Evolutionary conservation across 2,888 invertebrate genomes (phyloP).

Genomic region (Thyatira batis): DNA sequence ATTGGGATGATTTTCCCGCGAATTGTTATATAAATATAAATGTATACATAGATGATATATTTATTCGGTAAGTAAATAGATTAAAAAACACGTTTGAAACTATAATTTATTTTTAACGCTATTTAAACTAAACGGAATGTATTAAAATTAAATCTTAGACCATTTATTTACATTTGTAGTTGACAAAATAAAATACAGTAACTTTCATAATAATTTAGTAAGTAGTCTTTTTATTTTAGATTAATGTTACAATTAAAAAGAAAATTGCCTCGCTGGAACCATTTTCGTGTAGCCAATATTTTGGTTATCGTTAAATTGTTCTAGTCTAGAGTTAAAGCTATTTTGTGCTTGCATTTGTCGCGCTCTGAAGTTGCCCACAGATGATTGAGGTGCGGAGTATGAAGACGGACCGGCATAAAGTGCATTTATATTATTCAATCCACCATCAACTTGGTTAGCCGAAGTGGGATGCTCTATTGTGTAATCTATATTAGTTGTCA

Average conservation of each 20-base stretch:
- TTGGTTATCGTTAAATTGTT: slow-evolving; percentile 56
- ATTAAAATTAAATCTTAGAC: not conserved
- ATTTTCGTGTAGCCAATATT: slow-evolving; percentile 56
- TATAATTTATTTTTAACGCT: slow-evolving; percentile 3
- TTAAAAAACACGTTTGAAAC: not conserved
- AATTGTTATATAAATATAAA: not conserved
- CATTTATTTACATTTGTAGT: slow-evolving; percentile 1
- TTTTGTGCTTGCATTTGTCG: slow-evolving; percentile 34
- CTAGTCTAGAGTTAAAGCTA: slow-evolving; percentile 56
- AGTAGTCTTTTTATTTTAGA: not conserved
- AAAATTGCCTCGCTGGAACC: slow-evolving; percentile 53
- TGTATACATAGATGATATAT: too few relatives aligned
- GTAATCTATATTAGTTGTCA: slow-evolving; percentile 53
- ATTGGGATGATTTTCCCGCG: too few relatives aligned
- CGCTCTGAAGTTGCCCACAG: slow-evolving; percentile 59
- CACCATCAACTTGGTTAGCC: slow-evolving; percentile 32
- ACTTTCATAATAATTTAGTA: not conserved
- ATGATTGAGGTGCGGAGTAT: slow-evolving; percentile 68
- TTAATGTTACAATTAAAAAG: slow-evolving; percentile 28
- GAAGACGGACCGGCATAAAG: slow-evolving; percentile 72
- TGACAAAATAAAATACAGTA: not conserved
- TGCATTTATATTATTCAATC: slow-evolving; percentile 38
- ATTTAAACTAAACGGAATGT: not conserved
- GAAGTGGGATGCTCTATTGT: slow-evolving; percentile 51
- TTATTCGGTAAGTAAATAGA: too few relatives aligned